These are phyloP conservation scores for Pungitius pungitius DNA, from an alignment of 2,113 vertebrate genomes.

Conservation along the genomic window DNA sequence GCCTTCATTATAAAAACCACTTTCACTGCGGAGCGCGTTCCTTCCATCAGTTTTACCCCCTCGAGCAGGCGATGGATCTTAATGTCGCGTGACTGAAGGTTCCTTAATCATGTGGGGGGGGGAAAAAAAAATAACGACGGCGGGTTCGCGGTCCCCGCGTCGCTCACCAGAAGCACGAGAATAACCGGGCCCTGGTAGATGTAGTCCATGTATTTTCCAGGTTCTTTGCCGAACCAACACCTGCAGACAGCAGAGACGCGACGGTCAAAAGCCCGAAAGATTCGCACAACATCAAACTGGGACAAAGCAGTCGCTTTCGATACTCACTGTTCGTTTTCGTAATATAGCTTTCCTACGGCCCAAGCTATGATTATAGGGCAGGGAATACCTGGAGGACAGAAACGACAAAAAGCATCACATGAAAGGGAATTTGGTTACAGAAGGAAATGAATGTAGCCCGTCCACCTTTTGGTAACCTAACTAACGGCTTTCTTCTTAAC, in stretches of 20 bases:
- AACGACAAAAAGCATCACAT: not conserved
- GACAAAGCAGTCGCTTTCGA: not conserved
- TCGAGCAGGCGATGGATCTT: not conserved
- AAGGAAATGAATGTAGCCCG: not conserved
- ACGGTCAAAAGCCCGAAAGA: constrained; percentile 13
- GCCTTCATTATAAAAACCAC: constrained; percentile 26
- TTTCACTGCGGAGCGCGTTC: not conserved
- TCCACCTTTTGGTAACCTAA: not conserved
- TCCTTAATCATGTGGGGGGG: not conserved
- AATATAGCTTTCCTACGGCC: constrained; percentile 90
- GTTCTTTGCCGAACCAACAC: constrained; percentile 98
- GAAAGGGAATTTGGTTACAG: not conserved
- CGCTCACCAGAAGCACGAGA: constrained; percentile 93
- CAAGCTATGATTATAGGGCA: constrained; percentile 92
- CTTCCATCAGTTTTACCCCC: constrained; percentile 3
- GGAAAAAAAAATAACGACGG: not conserved
- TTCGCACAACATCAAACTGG: not conserved
- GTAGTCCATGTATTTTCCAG: constrained; percentile 95
- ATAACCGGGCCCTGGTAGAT: constrained; percentile 98
- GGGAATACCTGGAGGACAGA: constrained; percentile 85
- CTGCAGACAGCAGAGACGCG: constrained; percentile 69
- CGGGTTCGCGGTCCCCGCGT: not conserved
- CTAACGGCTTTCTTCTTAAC: not conserved
- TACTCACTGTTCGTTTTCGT: constrained; percentile 95
- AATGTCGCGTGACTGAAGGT: not conserved